These are phyloP conservation scores for Oreotragus oreotragus DNA, from an alignment of 2,113 vertebrate genomes.

Conservation along the genomic window DNA sequence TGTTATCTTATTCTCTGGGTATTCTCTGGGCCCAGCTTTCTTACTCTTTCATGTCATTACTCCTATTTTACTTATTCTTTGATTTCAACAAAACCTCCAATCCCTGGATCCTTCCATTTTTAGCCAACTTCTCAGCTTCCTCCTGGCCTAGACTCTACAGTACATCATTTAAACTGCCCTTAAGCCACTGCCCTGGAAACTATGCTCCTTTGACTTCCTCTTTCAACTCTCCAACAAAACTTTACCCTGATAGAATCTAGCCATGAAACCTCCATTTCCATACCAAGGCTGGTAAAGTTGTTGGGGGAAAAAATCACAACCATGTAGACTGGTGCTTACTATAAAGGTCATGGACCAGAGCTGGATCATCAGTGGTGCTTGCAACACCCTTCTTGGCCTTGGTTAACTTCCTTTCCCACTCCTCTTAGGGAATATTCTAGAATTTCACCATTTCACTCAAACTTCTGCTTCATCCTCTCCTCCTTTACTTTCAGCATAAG, in stretches of 20 bases:
- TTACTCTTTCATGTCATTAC: not conserved
- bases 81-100: not conserved
- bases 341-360: not conserved
- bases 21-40: not conserved
- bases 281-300: not conserved
- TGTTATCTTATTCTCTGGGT: not conserved
- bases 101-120: not conserved
- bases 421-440: not conserved
- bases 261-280: not conserved
- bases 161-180: not conserved
- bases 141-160: not conserved
- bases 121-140: not conserved
- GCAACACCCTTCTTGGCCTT: not conserved
- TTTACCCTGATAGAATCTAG: not conserved
- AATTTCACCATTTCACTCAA: not conserved
- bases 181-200: not conserved
- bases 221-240: not conserved
- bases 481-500: not conserved
- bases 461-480: not conserved
- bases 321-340: not conserved
- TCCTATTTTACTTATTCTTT: not conserved
- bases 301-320: not conserved
- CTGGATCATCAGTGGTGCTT: not conserved
- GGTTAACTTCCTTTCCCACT: not conserved
- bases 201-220: not conserved